phyloP scores from a whole-genome alignment of 2,797 vertebrate genomes.

The Artibeus lituratus region DNA sequence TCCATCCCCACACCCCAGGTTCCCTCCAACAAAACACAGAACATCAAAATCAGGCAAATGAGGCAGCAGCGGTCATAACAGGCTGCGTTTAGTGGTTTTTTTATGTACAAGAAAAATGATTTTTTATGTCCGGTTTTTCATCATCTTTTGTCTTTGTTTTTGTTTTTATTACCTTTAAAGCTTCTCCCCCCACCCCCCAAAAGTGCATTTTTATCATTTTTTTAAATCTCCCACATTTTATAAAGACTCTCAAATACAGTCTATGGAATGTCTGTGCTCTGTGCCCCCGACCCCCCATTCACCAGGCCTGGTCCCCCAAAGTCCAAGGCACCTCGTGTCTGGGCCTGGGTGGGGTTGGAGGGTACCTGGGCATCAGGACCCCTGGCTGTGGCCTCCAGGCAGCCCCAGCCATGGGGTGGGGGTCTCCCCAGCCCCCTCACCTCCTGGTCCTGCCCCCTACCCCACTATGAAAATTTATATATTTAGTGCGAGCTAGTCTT shows the following conservation, averaged over 20 bases:
- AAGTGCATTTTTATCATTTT: conserved; percentile 80
- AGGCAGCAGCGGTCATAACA: conserved; percentile 70
- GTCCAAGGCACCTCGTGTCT: conserved; percentile 70
- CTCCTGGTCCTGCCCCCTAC: not conserved
- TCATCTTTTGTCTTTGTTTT: conserved; percentile 64
- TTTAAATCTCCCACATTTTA: conserved; percentile 74
- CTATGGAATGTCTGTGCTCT: conserved; percentile 83
- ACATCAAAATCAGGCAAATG: conserved; percentile 66
- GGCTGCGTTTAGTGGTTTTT: conserved; percentile 77
- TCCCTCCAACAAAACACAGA: not conserved
- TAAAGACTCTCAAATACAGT: conserved; percentile 81
- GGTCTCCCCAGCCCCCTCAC: not conserved
- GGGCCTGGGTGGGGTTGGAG: not conserved
- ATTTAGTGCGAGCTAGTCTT: conserved; percentile 59
- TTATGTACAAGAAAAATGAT: conserved; percentile 79
- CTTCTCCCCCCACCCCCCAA: conserved; percentile 76
- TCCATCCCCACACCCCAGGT: not conserved
- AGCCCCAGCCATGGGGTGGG: not conserved
- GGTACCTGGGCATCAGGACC: not conserved
- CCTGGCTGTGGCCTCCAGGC: not conserved
- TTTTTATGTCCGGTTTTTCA: conserved; percentile 68
- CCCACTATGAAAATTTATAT: conserved; percentile 50
- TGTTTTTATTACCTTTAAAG: conserved; percentile 76
- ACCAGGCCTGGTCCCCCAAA: conserved; percentile 56
- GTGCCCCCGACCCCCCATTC: not conserved